Evolutionary conservation across 2,888 invertebrate species (phyloP).

Genomic region (Aromia moschata): DNA sequence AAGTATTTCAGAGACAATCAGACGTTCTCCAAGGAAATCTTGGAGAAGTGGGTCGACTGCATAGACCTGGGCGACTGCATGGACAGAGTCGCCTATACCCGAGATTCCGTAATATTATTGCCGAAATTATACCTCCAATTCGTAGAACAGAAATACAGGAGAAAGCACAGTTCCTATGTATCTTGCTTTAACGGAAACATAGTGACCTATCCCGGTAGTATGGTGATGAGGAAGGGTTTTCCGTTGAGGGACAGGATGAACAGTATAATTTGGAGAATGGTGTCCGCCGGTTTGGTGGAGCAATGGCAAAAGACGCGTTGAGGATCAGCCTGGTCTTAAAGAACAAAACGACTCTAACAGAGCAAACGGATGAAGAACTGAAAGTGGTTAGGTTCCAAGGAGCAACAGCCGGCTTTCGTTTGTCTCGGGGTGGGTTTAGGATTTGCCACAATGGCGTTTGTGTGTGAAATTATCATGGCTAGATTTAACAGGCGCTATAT

Average conservation of each 20-base stretch:
- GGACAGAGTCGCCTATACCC: conserved; percentile 16
- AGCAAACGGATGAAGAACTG: not conserved
- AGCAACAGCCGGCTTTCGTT: not conserved
- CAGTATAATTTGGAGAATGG: not conserved
- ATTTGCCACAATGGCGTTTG: conserved; percentile 1
- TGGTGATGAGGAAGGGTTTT: conserved; percentile 21
- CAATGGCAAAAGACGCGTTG: conserved; percentile 8
- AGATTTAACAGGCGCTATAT: not conserved
- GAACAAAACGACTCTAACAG: not conserved
- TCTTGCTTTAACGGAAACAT: conserved; percentile 16
- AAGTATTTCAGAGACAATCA: conserved; percentile 22
- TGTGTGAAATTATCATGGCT: not conserved
- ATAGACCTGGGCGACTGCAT: conserved; percentile 15
- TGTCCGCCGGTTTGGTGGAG: conserved; percentile 11
- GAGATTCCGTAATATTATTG: conserved; percentile 17
- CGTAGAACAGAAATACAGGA: conserved; percentile 4
- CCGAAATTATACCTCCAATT: conserved; percentile 16
- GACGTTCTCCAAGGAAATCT: conserved; percentile 2
- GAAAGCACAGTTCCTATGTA: not conserved
- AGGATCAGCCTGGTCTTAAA: not conserved
- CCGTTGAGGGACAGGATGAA: conserved; percentile 6
- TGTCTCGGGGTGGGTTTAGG: not conserved
- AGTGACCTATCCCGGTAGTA: conserved; percentile 15
- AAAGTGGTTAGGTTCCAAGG: too few species aligned
- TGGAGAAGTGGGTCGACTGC: conserved; percentile 13